Evolutionary conservation across 1,140 invertebrate genomes (phyloP), one percentile per base, ranked within the genome.

Genomic region (Zaprionus inermis): DNA sequence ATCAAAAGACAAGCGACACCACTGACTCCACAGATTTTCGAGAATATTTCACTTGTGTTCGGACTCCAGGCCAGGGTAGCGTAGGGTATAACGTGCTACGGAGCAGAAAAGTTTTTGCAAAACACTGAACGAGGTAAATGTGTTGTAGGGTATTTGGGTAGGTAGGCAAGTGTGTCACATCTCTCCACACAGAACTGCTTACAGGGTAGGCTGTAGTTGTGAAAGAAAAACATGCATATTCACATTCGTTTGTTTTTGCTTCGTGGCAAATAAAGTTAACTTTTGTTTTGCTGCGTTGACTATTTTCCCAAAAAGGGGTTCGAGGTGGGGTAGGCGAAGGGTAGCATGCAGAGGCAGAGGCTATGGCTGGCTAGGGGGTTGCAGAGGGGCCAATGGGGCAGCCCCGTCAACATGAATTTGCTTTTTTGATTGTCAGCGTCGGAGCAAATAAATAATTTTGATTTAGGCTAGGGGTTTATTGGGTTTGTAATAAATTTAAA

Each of bases 401-500:
- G 32, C 38, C 1, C 36, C 54, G 56, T 46, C 58, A 52, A 44
- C 63, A 49, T n/a, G 60, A 59, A 56, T 66, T 66, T 66, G 18
- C 34, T 69, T 65, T 73, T 60, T 66, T 76, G 68, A 76, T 68
- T 69, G 59, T 44, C 59, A 61, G 34, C 32, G 41, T 20, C 24
- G 49, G 20, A 69, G 22, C 58, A 77, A 79, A 88, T 86, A 88
- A 79, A 88, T 88, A 86, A 86, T 88, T 83, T 79, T 73, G 72
- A 46, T 78, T 80, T 61, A 56, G 57, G 57, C 49, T 38, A 24
- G 60, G 60, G 64, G 65, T 64, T 59, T 65, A 65, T 76, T 52
- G 61, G 70, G 63, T 68, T 72, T 76, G 79, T 68, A 82, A 88
- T 88, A 85, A 85, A 86, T 85, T 85, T 86, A 72, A 86, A 86